A percentile compares a stretch with the other conserved stretches of the same genome.
phyloP scores from a whole-genome alignment of 2,888 invertebrate genomes.

The Lymantria monacha region DNA sequence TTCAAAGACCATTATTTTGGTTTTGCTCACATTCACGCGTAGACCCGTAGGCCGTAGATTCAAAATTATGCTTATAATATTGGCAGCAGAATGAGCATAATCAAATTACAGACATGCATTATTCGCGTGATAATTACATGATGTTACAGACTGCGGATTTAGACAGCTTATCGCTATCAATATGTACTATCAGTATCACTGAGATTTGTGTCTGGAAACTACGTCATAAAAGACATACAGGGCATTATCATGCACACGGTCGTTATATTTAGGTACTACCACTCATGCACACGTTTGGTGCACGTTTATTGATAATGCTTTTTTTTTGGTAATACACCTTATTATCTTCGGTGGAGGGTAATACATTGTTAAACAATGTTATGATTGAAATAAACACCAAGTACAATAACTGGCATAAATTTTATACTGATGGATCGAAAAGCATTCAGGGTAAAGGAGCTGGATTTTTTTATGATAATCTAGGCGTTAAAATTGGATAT shows the following conservation, averaged over 20 bases:
- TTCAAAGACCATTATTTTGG: too few species aligned
- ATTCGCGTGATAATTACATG: conserved; percentile 13
- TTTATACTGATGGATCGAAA: too few species aligned
- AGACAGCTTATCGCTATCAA: conserved; percentile 1
- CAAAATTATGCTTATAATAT: too few species aligned
- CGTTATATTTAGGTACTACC: not conserved
- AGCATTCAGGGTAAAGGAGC: too few species aligned
- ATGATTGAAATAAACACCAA: too few species aligned
- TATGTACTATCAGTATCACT: conserved; percentile 29
- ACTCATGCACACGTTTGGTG: not conserved
- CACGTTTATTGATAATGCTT: not conserved
- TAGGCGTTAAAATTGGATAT: too few species aligned
- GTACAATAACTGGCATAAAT: too few species aligned
- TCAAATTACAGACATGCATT: conserved; percentile 22
- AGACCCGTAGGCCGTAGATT: too few species aligned
- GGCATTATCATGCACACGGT: not conserved
- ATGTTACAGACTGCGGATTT: not conserved
- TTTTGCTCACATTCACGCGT: too few species aligned
- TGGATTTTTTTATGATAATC: too few species aligned
- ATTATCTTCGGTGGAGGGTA: too few species aligned
- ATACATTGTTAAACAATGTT: too few species aligned
- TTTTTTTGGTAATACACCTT: not conserved
- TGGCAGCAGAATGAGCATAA: not conserved
- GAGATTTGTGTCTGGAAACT: conserved; percentile 34
- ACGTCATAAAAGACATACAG: not conserved